A percentile compares a stretch with the other conserved stretches of the same genome.
Evolutionary conservation across 2,113 vertebrate species (phyloP).

Genomic region (Gambusia holbrooki): DNA sequence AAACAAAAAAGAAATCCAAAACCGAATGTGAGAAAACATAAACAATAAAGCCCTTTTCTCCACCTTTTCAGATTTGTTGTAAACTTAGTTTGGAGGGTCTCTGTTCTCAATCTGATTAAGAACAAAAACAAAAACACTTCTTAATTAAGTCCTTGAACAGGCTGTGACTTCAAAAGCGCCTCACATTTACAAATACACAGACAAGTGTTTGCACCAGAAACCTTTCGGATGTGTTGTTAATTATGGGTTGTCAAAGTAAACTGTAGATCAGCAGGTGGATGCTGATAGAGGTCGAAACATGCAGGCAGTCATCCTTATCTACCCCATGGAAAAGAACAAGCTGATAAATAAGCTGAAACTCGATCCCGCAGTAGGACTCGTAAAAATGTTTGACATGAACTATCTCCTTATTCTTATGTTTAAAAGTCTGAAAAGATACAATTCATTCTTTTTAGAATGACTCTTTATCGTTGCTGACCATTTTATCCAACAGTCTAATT

Average conservation of each 20-base stretch:
- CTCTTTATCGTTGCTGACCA: neutral
- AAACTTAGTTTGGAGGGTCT: neutral
- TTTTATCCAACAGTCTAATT: neutral
- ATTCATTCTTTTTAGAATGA: neutral
- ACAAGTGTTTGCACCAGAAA: constrained; percentile 29
- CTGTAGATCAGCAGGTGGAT: neutral
- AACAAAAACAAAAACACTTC: neutral
- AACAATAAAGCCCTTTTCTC: neutral
- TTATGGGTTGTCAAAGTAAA: neutral
- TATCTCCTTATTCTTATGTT: neutral
- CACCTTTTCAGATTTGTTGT: neutral
- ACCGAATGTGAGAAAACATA: neutral
- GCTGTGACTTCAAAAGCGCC: constrained; percentile 1
- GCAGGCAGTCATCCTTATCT: constrained; percentile 5
- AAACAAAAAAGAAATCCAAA: neutral
- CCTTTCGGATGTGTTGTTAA: neutral
- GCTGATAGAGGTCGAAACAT: constrained; percentile 10
- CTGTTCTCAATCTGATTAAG: constrained; percentile 1
- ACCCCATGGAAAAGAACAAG: neutral
- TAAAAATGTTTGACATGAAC: neutral
- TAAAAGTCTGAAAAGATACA: neutral
- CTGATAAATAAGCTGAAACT: neutral
- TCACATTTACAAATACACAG: neutral
- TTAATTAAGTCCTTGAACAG: neutral
- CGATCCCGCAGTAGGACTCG: neutral